These are phyloP conservation scores for Oikopleura vanhoeffeni DNA, from an alignment of 23 tunicate genomes.

Conservation along the genomic window DNA sequence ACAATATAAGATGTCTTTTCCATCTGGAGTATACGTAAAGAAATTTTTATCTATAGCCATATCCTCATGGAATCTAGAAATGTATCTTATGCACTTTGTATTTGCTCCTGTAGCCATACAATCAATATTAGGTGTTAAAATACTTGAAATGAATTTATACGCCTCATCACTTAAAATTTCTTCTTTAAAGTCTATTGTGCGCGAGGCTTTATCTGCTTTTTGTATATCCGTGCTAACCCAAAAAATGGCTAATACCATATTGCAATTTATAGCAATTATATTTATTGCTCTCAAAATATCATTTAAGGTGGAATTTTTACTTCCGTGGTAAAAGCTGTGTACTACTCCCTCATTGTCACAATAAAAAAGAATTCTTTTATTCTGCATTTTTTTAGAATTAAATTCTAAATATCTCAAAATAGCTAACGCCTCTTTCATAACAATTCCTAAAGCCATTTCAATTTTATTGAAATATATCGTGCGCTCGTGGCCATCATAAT, in stretches of 20 bases:
- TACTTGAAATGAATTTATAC: not conserved
- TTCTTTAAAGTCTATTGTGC: not conserved
- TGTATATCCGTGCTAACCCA: not conserved
- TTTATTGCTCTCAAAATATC: not conserved
- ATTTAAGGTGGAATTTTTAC: not conserved
- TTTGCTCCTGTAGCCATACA: not conserved
- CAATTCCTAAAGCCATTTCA: not conserved
- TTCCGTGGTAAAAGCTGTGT: not conserved
- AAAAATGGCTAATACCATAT: not conserved
- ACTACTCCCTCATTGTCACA: not conserved
- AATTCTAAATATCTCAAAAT: not conserved
- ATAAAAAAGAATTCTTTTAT: not conserved
- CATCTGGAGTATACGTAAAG: not conserved
- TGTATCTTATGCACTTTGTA: not conserved
- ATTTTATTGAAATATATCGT: not conserved
- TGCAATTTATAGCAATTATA: not conserved
- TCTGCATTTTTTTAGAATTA: not conserved
- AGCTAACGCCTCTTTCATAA: not conserved
- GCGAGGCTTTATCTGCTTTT: not conserved
- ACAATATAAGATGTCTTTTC: not conserved
- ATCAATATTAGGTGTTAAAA: not conserved
- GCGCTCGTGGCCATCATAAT: not conserved
- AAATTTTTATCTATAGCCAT: not conserved
- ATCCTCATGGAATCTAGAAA: not conserved
- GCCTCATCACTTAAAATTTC: not conserved